Percentiles rank a stretch among this genome's conserved stretches.
Conservation (phyloP, 2,113 vertebrate genomes). For the Takifugu flavidus region DNA sequence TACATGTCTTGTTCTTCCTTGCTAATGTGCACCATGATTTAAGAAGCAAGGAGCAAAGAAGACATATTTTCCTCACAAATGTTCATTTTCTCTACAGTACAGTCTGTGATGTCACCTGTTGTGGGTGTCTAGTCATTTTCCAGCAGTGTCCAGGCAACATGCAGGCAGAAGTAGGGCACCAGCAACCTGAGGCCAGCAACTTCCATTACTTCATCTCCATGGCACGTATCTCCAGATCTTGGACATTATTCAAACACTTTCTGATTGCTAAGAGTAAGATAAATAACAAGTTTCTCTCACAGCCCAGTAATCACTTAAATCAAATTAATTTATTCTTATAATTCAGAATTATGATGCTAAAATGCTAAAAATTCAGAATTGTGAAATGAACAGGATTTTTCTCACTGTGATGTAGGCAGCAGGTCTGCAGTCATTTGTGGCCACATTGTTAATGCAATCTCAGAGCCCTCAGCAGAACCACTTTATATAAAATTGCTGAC, state of each 20-base stretch:
- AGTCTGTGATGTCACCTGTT: background rate
- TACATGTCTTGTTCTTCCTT: no score
- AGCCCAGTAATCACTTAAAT: no score
- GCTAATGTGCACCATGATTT: background rate
- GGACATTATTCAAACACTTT: slow-evolving; percentile 35
- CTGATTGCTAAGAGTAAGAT: background rate
- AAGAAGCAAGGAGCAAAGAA: background rate
- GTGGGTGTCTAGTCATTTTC: slow-evolving; percentile 3
- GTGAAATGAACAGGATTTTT: no score
- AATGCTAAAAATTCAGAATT: no score
- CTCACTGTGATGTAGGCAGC: background rate
- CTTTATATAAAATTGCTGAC: no score
- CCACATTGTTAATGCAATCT: no score
- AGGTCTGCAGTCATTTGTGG: background rate
- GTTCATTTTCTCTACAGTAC: background rate
- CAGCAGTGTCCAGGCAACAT: slow-evolving; percentile 16
- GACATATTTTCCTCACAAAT: background rate
- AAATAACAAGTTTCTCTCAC: no score
- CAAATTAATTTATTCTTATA: no score
- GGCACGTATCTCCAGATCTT: slow-evolving; percentile 34
- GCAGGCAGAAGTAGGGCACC: slow-evolving; percentile 63
- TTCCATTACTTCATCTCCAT: slow-evolving; percentile 51
- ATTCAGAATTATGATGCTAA: no score
- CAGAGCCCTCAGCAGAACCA: no score
- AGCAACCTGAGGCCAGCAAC: slow-evolving; percentile 59